Evolutionary conservation across 2,113 vertebrate species (phyloP).

Genomic region (Macroglossus sobrinus): DNA sequence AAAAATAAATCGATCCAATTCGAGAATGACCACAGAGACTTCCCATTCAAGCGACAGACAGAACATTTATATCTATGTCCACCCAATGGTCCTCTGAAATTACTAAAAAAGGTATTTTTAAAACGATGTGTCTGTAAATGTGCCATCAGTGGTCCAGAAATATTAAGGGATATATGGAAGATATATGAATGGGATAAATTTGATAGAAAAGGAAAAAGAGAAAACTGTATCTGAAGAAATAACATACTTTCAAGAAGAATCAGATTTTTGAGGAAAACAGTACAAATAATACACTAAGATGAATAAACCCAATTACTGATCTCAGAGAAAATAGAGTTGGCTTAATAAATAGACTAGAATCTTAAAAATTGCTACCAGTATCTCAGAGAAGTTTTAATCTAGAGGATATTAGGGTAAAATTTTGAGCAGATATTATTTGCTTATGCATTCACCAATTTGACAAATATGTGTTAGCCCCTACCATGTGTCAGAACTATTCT

Average conservation of each 20-base stretch:
- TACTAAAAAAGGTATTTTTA: neutral
- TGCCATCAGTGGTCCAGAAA: neutral
- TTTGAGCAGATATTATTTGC: neutral
- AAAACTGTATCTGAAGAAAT: neutral
- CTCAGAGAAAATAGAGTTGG: neutral
- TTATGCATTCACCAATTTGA: neutral
- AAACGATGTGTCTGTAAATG: neutral
- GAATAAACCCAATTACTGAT: neutral
- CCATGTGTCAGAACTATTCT: neutral
- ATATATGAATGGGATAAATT: neutral
- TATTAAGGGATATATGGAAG: neutral
- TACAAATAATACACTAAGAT: neutral
- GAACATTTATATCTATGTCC: accelerated
- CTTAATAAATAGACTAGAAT: neutral
- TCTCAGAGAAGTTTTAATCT: neutral
- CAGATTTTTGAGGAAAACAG: neutral
- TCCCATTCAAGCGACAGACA: neutral
- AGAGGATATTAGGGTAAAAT: neutral
- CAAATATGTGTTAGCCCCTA: neutral
- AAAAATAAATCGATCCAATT: neutral
- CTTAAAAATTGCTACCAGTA: neutral
- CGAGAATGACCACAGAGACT: neutral
- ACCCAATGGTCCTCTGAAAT: neutral
- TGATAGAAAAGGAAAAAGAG: neutral
- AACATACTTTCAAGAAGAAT: neutral